These are phyloP conservation scores for Laticauda laticaudata DNA, from an alignment of 2,113 vertebrate species.

Conservation along the genomic window DNA sequence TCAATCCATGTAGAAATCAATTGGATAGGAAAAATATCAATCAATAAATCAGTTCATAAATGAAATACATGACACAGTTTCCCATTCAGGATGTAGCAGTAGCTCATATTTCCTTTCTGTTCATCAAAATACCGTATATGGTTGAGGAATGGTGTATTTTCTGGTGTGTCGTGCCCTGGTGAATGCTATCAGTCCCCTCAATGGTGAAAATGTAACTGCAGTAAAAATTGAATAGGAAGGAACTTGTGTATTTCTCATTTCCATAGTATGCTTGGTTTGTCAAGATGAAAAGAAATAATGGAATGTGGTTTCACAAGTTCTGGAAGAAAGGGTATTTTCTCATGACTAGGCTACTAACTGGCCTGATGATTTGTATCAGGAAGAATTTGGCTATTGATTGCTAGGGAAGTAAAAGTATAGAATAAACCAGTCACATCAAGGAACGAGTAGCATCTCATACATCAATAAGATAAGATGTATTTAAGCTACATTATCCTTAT, in stretches of 20 bases:
- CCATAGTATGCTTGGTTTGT: not conserved
- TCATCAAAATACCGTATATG: not conserved
- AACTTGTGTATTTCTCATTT: not conserved
- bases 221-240: not conserved
- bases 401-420: not conserved
- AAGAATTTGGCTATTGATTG: not conserved
- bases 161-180: not conserved
- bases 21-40: not conserved
- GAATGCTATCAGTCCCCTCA: not conserved
- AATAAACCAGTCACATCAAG: not conserved
- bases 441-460: not conserved
- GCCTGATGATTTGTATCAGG: not conserved
- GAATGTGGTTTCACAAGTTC: conserved; percentile 12
- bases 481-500: not conserved
- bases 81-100: not conserved
- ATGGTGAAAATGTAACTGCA: not conserved
- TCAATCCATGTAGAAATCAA: not conserved
- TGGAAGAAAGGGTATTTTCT: not conserved
- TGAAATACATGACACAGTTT: not conserved
- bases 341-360: not conserved
- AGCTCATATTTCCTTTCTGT: not conserved
- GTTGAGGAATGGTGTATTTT: not conserved
- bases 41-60: not conserved
- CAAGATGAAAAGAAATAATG: not conserved
- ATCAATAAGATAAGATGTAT: not conserved